Percentiles rank a stretch among this genome's conserved stretches.
phyloP scores from a whole-genome alignment of 2,797 vertebrate species.

The Clarias fuscus region DNA sequence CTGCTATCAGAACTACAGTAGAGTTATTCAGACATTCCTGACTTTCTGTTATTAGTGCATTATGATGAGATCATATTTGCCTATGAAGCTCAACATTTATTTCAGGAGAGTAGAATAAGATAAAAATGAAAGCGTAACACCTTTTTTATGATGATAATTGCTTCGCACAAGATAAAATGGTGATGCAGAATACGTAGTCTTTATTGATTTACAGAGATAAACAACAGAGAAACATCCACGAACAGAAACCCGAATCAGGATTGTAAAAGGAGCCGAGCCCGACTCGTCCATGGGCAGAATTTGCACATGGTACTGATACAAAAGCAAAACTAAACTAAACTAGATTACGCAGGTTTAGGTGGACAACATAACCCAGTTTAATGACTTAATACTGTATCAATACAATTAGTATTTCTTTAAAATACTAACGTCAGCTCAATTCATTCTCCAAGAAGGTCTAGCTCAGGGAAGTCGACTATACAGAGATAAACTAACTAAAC shows the following conservation, averaged over 20 bases:
- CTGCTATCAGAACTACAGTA: background rate
- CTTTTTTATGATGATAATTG: background rate
- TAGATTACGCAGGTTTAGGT: background rate
- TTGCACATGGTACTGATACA: background rate
- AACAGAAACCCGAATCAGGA: background rate
- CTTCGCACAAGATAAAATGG: background rate
- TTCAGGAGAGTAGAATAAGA: background rate
- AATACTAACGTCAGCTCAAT: background rate
- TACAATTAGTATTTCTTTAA: conserved; percentile 8
- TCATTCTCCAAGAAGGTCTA: background rate
- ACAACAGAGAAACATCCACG: background rate
- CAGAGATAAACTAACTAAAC: too few relatives aligned
- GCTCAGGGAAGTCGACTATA: too few relatives aligned
- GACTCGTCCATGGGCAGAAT: background rate
- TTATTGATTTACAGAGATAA: conserved; percentile 18
- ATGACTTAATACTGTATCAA: conserved; percentile 23
- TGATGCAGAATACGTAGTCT: background rate
- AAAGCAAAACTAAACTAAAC: background rate
- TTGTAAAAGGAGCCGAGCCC: background rate
- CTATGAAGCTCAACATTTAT: background rate
- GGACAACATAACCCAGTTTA: background rate
- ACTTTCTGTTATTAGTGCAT: background rate
- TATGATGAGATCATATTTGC: background rate
- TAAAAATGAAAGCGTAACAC: background rate
- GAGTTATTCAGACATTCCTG: background rate